phyloP scores from a whole-genome alignment of 2,888 invertebrate species.

The Notodonta ziczac region DNA sequence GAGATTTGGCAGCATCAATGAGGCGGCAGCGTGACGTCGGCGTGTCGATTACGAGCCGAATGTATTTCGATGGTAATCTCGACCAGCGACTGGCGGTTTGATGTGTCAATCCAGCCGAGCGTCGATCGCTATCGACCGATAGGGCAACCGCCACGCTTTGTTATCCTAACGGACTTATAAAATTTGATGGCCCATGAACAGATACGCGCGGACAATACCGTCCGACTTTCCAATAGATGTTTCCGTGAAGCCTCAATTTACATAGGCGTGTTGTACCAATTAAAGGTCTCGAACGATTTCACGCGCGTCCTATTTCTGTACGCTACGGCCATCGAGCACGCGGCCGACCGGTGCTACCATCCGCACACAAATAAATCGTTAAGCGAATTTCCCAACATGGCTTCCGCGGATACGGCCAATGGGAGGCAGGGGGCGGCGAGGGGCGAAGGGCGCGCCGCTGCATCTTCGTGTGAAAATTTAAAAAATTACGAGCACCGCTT shows the following conservation, averaged over 20 bases:
- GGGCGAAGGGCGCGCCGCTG: slow-evolving; percentile 51
- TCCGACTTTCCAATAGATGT: slow-evolving; percentile 52
- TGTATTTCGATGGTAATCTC: slow-evolving; percentile 76
- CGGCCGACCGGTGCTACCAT: slow-evolving; percentile 54
- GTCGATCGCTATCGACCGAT: slow-evolving; percentile 73
- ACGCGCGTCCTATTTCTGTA: slow-evolving; percentile 53
- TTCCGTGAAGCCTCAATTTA: slow-evolving; percentile 40
- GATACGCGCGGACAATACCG: slow-evolving; percentile 55
- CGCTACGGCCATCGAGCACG: slow-evolving; percentile 48
- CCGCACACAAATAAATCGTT: slow-evolving; percentile 76
- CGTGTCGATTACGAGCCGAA: slow-evolving; percentile 75
- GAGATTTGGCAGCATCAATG: slow-evolving; percentile 65
- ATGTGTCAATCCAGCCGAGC: slow-evolving; percentile 78
- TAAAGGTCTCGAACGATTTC: slow-evolving; percentile 53
- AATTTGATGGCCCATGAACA: slow-evolving; percentile 66
- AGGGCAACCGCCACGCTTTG: slow-evolving; percentile 79
- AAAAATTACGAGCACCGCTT: slow-evolving; percentile 62
- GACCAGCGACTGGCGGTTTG: slow-evolving; percentile 69
- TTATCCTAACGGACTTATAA: slow-evolving; percentile 77
- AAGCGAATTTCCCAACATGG: slow-evolving; percentile 79
- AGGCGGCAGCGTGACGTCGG: slow-evolving; percentile 66
- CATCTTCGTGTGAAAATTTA: slow-evolving; percentile 69
- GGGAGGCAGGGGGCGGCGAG: slow-evolving; percentile 55
- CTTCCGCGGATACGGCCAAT: slow-evolving; percentile 67
- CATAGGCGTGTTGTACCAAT: slow-evolving; percentile 41